Base-by-base conservation (phyloP, 2,888 invertebrate genomes). In the Scelioninae gen. 1 region DNA sequence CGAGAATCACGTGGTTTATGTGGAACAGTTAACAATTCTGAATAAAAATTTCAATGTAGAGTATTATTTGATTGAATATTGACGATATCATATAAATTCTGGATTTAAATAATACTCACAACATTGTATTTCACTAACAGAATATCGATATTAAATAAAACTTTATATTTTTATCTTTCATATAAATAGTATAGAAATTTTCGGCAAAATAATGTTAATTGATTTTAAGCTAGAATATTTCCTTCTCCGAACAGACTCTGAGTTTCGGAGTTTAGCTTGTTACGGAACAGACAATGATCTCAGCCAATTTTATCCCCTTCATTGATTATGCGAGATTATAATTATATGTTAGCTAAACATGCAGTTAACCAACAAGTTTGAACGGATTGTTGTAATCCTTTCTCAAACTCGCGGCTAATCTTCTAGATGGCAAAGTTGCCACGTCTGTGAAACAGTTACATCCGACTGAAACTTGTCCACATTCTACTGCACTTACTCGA, bases 351-450 rank as follows among this genome's bases (percentile, higher is more conserved):
- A 51, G 38, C 69, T 69, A 80, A 80, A 80, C 80, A 80, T 63
- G 53, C 74, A 80, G 78, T 79, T 75, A 75, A 68, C 74, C 74
- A 80, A 80, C 80, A 80, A 80, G 80, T 80, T 80, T 80, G 49
- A 80, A 80, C 63, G 68, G 80, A 75, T 80, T 80, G 68, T 49
- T 63, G 80, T 74, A 80, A 74, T 80, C 79, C 79, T 74, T 66
- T 62, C 43, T 49, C 62, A 47, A 80, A 80, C 79, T 80, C 68
- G 40, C 51, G 62, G 74, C 79, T 80, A 80, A 80, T 80, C 79
- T 80, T 68, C 55, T 55, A 53, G 72, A 79, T 72, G 58, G 72
- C 58, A 29, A 79, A 79, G 72, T 79, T 79, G 56, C 31, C 31
- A 7, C 53, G 53, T 31, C 72, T 51, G 58, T 60, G 60, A 79